Evolutionary conservation across 2,888 invertebrate genomes (phyloP).

Genomic region (Lymantria dispar): DNA sequence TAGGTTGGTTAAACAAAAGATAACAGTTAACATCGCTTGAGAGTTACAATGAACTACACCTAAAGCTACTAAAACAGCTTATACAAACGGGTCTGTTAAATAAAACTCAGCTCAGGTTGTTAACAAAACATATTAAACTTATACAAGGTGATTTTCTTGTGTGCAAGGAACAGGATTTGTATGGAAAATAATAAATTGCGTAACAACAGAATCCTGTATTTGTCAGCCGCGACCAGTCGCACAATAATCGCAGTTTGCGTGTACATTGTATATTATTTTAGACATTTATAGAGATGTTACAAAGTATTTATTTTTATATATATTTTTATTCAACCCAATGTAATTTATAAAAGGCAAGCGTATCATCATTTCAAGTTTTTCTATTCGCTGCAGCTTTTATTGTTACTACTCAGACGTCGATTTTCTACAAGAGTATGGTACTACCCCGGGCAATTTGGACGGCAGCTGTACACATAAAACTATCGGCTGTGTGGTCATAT

Average conservation of each 20-base stretch:
- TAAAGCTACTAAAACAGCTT: neutral
- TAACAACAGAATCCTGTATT: slow-evolving; percentile 72
- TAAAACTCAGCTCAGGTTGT: slow-evolving; percentile 4
- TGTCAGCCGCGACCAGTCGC: slow-evolving; percentile 60
- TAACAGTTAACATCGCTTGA: neutral
- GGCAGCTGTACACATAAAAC: too few species aligned
- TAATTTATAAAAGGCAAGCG: too few species aligned
- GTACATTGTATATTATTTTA: slow-evolving; percentile 54
- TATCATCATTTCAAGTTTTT: too few species aligned
- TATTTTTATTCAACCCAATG: neutral
- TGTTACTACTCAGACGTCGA: too few species aligned
- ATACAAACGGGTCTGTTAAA: neutral
- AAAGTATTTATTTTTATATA: neutral
- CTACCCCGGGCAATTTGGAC: too few species aligned
- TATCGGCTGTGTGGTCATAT: too few species aligned
- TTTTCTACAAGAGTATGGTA: too few species aligned
- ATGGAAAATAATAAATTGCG: slow-evolving; percentile 60
- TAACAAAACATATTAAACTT: slow-evolving; percentile 12
- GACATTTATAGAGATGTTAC: slow-evolving; percentile 47
- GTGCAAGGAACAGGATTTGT: slow-evolving; percentile 30
- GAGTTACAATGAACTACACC: neutral
- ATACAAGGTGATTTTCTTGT: slow-evolving; percentile 35
- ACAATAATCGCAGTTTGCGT: slow-evolving; percentile 67
- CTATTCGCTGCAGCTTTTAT: too few species aligned
- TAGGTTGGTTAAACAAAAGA: too few species aligned